Base-by-base conservation (phyloP, 2,113 vertebrate species). In the Ceuthmochares aereus region DNA sequence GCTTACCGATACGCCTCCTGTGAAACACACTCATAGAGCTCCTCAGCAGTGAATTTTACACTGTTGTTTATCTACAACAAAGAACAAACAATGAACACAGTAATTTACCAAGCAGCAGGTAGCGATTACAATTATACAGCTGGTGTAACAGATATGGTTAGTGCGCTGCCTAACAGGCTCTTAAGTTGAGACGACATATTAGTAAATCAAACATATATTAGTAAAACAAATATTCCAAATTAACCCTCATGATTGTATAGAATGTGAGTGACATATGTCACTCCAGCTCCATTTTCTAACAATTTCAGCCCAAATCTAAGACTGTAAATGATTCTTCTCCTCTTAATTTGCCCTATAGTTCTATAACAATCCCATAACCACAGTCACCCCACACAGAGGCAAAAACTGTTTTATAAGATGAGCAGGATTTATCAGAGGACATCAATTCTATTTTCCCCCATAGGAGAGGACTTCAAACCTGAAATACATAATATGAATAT, bases 1-100 rank as follows among this genome's bases (percentile, higher is more conserved):
- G 54, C 98, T 95, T 97, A 99, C 99, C 99, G 98, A 94, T 99
- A 99, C 1, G 98, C 94, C 52, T 98, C 97, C 29, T 99, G 98
- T 70, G 98, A 98, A 93, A 99, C 97, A 95, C 99, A 99, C 16
- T 98, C 97, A 40, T 98, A 98, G 29, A 99, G 97, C 84, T 99
- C 98, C 90, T 98, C 98, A 62, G 98, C 98, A 87, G 97, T 98
- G 91, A 99, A 97, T 87, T 56, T 97, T 81, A 95, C 91, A 87
- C 90, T 96, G 84, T 91, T 94, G 69, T 98, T 97, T 77, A 99
- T 95, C 99, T 99, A 93, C 94, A 98, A 96, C 18, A 96, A 96
- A 87, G 26, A 94, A 72, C 13, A 70, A 64, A 63, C 10, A 67
- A 72, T 51, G 20, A 62, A 69, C 16, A 27, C 0, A 55, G 29